phyloP scores from a whole-genome alignment of 2,888 invertebrate species.

The Amphipoea oculea region DNA sequence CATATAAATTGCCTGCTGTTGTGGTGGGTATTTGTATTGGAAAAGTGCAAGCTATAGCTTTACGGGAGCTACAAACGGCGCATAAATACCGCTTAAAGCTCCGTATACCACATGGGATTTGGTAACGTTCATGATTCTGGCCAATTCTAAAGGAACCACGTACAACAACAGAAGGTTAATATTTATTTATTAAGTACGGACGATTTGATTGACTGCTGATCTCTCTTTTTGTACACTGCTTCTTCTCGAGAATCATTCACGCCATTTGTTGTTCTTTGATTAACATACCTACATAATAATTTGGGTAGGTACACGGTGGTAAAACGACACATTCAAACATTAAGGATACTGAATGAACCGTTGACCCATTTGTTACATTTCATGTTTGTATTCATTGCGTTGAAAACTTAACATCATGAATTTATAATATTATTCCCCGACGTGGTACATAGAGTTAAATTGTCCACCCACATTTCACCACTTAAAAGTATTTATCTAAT shows the following conservation, averaged over 20 bases:
- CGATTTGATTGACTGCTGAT: neutral
- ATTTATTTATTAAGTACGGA: neutral
- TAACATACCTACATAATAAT: neutral
- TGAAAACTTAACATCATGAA: neutral
- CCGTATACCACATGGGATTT: conserved; percentile 41
- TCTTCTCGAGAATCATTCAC: no score
- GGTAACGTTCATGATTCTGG: conserved; percentile 20
- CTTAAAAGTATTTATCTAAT: neutral
- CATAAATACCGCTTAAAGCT: conserved; percentile 46
- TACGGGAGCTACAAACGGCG: conserved; percentile 27
- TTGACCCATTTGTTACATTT: neutral
- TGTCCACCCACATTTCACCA: no score
- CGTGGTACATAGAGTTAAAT: neutral
- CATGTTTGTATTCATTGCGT: neutral
- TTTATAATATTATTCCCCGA: neutral
- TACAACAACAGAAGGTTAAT: neutral
- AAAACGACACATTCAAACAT: no score
- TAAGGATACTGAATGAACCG: neutral
- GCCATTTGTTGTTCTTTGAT: no score
- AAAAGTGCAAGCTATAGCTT: conserved; percentile 39
- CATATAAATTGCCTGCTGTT: conserved; percentile 38
- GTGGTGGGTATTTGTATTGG: conserved; percentile 34
- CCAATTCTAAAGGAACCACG: conserved; percentile 9
- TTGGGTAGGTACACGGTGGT: neutral
- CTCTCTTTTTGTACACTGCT: neutral